These are phyloP conservation scores for Actias luna DNA, from an alignment of 2,888 invertebrate genomes.

Conservation along the genomic window DNA sequence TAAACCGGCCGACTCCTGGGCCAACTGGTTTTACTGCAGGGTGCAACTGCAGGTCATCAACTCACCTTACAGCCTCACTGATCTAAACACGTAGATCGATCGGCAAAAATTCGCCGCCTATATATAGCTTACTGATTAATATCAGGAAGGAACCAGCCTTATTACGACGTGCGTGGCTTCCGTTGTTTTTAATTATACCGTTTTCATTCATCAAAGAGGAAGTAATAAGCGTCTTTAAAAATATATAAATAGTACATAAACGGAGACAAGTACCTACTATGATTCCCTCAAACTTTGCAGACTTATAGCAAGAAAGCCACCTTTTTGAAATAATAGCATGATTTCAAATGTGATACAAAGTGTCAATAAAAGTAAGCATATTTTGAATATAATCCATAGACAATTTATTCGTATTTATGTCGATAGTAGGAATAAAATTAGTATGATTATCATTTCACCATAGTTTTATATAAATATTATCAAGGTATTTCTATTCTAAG, in stretches of 20 bases:
- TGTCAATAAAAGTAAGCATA: neutral
- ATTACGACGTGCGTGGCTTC: conserved; percentile 21
- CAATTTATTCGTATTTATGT: no score
- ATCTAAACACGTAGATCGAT: conserved; percentile 69
- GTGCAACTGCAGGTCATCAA: conserved; percentile 66
- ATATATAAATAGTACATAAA: no score
- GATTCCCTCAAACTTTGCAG: no score
- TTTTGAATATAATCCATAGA: no score
- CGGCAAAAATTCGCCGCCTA: conserved; percentile 63
- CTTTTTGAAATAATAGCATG: no score
- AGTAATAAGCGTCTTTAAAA: neutral
- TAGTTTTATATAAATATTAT: neutral
- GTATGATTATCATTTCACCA: neutral
- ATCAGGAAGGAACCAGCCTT: conserved; percentile 32
- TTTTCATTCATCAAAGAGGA: neutral
- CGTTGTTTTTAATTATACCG: conserved; percentile 11
- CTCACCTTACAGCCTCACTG: conserved; percentile 58
- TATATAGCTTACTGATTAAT: conserved; percentile 55
- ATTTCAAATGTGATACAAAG: no score
- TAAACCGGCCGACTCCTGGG: conserved; percentile 39
- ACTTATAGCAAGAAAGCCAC: no score
- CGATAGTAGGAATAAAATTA: no score
- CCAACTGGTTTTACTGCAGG: conserved; percentile 71
- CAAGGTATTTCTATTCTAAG: neutral
- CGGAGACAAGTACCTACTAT: no score